Base-by-base conservation (phyloP, 1,140 invertebrate genomes). In the Potamilus streckersoni region DNA sequence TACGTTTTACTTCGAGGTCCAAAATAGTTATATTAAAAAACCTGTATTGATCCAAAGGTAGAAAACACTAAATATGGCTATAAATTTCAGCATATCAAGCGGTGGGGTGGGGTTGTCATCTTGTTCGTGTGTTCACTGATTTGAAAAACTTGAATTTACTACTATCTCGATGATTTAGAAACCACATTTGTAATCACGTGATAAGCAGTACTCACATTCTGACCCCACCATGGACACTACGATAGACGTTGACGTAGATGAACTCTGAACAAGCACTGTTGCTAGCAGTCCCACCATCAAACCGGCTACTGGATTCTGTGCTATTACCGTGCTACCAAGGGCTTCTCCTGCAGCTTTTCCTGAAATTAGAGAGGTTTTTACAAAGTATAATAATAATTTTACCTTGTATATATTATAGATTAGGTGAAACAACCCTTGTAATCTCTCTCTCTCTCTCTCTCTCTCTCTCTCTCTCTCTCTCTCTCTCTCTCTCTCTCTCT, bases 241-340 rank as follows among this genome's bases (percentile, higher is more conserved):
- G 38, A 93, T 92, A 3, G 92, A 93, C 0, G 92, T 93, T 4
- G 92, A 91, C 4, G 93, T 93, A 12, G 92, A 92, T 15, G 92
- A 92, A 81, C 91, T 92, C 85, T 94, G 93, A 12, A 94, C 90
- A 4, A 93, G 82, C 0, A 93, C 92, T 0, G 93, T 93, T 4
- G 91, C 90, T 74, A 93, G 82, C 67, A 93, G 91, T 16, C 93
- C 93, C 62, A 93, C 91, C 90, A 93, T 92, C 65, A 93, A 87
- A 1, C 91, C 91, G 14, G 86, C 91, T 20, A 93, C 87, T n/a
- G n/a, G n/a, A n/a, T n/a, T n/a, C n/a, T n/a, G n/a, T n/a, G n/a
- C n/a, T n/a, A n/a, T n/a, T n/a, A n/a, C n/a, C n/a, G n/a, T n/a
- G n/a, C n/a, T n/a, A n/a, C n/a, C n/a, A n/a, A n/a, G n/a, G n/a